Evolutionary conservation across 2,888 invertebrate genomes (phyloP).

Genomic region (Rosalia funebris): DNA sequence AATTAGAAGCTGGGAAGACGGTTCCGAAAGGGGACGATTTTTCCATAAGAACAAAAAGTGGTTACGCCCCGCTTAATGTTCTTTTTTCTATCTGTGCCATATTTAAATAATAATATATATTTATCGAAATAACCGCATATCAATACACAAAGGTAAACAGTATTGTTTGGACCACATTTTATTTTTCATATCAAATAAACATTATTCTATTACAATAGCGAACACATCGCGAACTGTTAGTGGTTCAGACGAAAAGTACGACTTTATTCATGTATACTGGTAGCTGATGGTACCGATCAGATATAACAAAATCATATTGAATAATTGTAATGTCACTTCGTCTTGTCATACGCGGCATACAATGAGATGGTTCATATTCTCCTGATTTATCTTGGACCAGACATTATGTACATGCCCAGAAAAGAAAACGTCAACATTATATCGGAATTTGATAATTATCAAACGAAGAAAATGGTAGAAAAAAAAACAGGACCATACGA

Average conservation of each 20-base stretch:
- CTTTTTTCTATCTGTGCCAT: too few species aligned
- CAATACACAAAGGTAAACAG: too few species aligned
- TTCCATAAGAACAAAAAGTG: too few species aligned
- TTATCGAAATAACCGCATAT: too few species aligned
- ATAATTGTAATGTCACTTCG: background rate
- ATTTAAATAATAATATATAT: too few species aligned
- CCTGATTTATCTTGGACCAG: slow-evolving; percentile 10
- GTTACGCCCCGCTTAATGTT: too few species aligned
- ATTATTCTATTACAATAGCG: too few species aligned
- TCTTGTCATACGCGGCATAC: background rate
- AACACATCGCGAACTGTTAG: background rate
- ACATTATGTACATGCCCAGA: slow-evolving; percentile 3
- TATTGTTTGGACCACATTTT: too few species aligned
- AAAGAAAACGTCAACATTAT: slow-evolving; percentile 6
- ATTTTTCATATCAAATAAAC: too few species aligned
- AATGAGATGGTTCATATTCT: background rate
- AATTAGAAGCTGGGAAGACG: too few species aligned
- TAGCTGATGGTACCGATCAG: background rate
- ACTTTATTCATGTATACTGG: background rate
- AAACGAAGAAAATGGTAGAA: background rate
- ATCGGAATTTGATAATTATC: slow-evolving; percentile 3
- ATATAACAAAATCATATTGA: background rate
- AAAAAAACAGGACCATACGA: too few species aligned
- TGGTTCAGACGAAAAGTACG: background rate
- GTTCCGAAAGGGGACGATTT: too few species aligned